Conservation (phyloP, 2,797 vertebrate genomes). For the Buphagus erythrorhynchus region DNA sequence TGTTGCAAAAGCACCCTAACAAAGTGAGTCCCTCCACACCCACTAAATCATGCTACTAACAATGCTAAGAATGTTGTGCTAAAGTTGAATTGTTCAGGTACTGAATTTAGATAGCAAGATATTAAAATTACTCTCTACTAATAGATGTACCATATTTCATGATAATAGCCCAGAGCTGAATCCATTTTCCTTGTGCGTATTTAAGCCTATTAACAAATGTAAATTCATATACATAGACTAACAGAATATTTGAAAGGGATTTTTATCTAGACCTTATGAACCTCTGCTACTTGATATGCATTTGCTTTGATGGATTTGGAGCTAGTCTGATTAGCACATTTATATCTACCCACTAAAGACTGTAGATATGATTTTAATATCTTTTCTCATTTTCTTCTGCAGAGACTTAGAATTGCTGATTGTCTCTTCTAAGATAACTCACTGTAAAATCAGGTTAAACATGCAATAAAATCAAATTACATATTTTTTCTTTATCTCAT, state of each 20-base stretch:
- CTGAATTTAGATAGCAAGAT: neutral
- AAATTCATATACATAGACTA: neutral
- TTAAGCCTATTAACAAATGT: neutral
- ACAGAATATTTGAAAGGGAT: slow-evolving; percentile 11
- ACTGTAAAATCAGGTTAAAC: neutral
- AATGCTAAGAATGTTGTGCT: neutral
- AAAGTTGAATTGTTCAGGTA: neutral
- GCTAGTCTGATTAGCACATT: neutral
- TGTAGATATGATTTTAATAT: neutral
- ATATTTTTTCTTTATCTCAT: neutral
- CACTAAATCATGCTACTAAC: neutral
- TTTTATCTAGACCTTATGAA: slow-evolving; percentile 24
- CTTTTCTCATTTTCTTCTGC: neutral
- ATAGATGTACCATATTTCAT: neutral
- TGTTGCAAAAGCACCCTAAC: neutral
- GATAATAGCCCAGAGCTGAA: neutral
- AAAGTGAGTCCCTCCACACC: neutral
- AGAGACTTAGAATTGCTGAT: neutral
- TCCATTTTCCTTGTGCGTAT: neutral
- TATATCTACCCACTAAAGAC: neutral
- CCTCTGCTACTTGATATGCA: neutral
- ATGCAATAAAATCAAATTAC: neutral
- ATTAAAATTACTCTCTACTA: neutral
- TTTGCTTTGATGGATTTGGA: slow-evolving; percentile 28
- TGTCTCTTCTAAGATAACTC: neutral